phyloP scores from a whole-genome alignment of 2,888 invertebrate species.

The Thera obeliscata region DNA sequence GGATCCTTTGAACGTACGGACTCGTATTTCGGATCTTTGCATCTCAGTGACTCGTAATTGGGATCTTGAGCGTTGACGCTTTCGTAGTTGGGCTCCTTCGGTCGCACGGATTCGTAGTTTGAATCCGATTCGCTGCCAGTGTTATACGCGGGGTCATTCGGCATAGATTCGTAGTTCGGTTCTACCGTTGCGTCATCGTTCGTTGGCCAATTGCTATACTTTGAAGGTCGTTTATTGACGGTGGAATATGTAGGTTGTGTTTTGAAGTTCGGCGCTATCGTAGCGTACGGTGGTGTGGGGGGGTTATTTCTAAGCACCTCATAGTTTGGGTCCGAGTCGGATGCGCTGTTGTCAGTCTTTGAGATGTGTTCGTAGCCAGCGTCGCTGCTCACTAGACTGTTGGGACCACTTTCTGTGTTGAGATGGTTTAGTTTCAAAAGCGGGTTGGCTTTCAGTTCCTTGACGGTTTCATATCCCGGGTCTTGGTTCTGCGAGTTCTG shows the following conservation, averaged over 20 bases:
- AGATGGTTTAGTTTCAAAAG: conserved; percentile 66
- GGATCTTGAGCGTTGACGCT: conserved; percentile 88
- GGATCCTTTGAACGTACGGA: conserved; percentile 82
- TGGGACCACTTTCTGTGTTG: conserved; percentile 81
- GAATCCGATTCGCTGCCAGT: conserved; percentile 91
- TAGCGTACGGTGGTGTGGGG: conserved; percentile 78
- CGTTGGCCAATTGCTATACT: conserved; percentile 81
- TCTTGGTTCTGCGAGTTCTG: conserved; percentile 76
- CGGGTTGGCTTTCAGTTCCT: conserved; percentile 66
- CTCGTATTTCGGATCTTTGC: conserved; percentile 87
- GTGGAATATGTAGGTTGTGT: conserved; percentile 82
- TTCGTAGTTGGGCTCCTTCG: conserved; percentile 88
- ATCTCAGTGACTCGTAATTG: conserved; percentile 87
- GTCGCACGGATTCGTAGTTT: conserved; percentile 88
- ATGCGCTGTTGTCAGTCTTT: conserved; percentile 75
- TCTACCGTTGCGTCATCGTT: conserved; percentile 85
- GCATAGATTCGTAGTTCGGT: conserved; percentile 91
- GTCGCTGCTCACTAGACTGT: conserved; percentile 86
- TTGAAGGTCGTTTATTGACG: conserved; percentile 82
- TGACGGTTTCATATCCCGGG: conserved; percentile 87
- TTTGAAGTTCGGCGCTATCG: conserved; percentile 75
- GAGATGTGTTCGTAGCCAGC: conserved; percentile 90
- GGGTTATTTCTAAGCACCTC: conserved; percentile 88
- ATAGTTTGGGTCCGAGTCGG: conserved; percentile 91
- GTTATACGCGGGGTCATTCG: conserved; percentile 85